These are phyloP conservation scores for Drusus annulatus DNA, from an alignment of 1,140 invertebrate genomes.

Conservation along the genomic window DNA sequence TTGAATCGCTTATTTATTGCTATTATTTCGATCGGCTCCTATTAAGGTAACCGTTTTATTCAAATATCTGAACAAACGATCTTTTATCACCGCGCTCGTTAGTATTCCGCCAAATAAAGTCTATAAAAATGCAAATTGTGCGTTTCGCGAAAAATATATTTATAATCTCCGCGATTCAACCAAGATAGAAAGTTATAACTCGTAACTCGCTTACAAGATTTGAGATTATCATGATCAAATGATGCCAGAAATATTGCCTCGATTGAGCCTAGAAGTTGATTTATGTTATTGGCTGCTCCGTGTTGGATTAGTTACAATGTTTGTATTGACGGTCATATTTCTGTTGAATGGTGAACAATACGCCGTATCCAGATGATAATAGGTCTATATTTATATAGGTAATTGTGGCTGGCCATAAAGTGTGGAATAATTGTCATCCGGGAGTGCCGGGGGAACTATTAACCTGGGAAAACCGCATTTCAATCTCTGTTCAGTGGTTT, in stretches of 20 bases:
- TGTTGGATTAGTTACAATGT: background rate
- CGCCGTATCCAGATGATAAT: background rate
- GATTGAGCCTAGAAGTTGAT: background rate
- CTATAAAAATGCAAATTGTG: conserved; percentile 21
- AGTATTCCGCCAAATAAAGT: conserved; percentile 14
- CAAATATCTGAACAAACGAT: conserved; percentile 2
- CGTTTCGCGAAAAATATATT: background rate
- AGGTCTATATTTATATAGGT: background rate
- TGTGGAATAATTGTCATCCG: conserved; percentile 29
- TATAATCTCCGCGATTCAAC: conserved; percentile 18
- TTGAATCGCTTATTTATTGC: too few species aligned
- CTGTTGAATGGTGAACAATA: conserved; percentile 19
- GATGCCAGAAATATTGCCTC: background rate
- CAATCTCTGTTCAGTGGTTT: conserved; percentile 1
- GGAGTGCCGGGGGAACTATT: conserved; percentile 7
- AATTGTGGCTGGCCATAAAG: conserved; percentile 5
- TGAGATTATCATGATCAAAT: conserved; percentile 19
- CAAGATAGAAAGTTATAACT: background rate
- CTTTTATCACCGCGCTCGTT: conserved; percentile 12
- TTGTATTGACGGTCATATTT: background rate
- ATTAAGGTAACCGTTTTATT: background rate
- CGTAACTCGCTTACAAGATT: too few species aligned
- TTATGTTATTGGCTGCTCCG: background rate
- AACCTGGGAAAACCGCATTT: conserved; percentile 7
- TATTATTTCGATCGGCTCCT: too few species aligned